A percentile compares a stretch with the other conserved stretches of the same genome.
Evolutionary conservation across 2,113 vertebrate genomes (phyloP).

Genomic region (Raja brachyura): DNA sequence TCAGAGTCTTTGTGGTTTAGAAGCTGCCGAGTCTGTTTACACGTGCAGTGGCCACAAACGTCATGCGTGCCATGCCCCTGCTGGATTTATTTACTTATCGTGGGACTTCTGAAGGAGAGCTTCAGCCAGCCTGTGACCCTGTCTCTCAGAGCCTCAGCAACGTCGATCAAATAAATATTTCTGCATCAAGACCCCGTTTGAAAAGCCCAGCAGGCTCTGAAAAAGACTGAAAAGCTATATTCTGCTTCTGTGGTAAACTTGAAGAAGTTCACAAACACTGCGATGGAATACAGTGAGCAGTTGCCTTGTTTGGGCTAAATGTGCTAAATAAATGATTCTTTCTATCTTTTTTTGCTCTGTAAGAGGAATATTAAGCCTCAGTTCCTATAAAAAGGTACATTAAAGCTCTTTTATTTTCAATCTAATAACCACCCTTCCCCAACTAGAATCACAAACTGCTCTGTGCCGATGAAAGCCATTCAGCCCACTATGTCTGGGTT

Average conservation of each 20-base stretch:
- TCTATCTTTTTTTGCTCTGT: not conserved
- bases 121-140: not conserved
- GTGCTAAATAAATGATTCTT: not conserved
- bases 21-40: conserved; percentile 20
- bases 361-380: not conserved
- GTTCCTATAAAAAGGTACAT: not conserved
- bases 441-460: not conserved
- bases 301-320: not conserved
- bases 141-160: not conserved
- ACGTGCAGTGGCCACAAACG: not conserved
- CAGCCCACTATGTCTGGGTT: not conserved
- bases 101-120: conserved; percentile 19
- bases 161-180: not conserved
- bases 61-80: not conserved
- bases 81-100: conserved; percentile 20
- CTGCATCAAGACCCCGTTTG: not conserved
- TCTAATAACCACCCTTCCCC: not conserved
- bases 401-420: not conserved
- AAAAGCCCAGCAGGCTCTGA: not conserved
- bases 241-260: not conserved
- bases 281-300: not conserved
- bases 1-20: conserved; percentile 10
- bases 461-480: not conserved
- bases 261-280: not conserved
- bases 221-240: not conserved